phyloP scores from a whole-genome alignment of 2,888 invertebrate genomes.

The Eueremaeus valkanovi region DNA sequence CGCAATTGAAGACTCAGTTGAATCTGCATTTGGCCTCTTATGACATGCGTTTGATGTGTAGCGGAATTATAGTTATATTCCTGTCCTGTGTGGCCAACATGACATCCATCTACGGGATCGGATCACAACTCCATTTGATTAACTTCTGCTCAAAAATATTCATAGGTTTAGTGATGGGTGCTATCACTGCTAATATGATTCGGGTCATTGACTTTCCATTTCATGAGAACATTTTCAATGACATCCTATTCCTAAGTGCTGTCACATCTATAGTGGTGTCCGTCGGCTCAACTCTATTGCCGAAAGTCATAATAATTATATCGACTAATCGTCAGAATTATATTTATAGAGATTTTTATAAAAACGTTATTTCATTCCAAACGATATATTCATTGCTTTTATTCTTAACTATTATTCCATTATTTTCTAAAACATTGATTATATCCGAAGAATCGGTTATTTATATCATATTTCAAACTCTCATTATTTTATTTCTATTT shows the following conservation, averaged over 20 bases:
- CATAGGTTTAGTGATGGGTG: constrained; percentile 3
- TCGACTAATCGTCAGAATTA: neutral
- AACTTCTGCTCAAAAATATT: neutral
- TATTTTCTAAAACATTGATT: neutral
- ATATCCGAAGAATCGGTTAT: neutral
- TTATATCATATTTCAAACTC: neutral
- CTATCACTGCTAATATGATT: constrained; percentile 16
- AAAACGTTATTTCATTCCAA: neutral
- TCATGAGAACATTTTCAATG: neutral
- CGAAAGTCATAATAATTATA: neutral
- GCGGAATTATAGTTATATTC: neutral
- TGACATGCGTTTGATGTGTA: neutral
- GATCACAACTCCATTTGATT: neutral
- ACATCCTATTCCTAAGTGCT: constrained; percentile 17
- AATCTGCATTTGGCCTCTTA: neutral
- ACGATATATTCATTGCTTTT: too few species aligned
- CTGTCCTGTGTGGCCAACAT: neutral
- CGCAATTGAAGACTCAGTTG: neutral
- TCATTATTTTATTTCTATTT: neutral
- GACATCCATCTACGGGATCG: neutral
- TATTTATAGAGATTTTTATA: neutral
- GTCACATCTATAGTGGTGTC: constrained; percentile 14
- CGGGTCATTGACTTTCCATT: constrained; percentile 8
- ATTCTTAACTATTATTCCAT: neutral
- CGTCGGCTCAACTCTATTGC: neutral